Conservation (phyloP, 2,113 vertebrate genomes). For the Micromys minutus region DNA sequence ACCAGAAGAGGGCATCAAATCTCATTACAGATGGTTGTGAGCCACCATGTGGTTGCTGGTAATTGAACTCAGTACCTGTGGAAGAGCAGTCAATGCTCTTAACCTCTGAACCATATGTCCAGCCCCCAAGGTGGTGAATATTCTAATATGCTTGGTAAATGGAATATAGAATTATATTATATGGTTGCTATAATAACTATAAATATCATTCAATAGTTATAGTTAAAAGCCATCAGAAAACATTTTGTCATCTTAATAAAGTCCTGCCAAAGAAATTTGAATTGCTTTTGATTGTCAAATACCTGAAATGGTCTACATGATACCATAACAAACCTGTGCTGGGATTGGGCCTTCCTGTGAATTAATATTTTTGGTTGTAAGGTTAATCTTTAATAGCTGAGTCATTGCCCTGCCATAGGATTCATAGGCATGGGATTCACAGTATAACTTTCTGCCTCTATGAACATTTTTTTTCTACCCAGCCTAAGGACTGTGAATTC, state of each 20-base stretch:
- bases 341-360: neutral
- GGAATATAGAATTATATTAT: slow-evolving; percentile 17
- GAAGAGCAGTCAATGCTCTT: no score
- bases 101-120: no score
- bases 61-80: no score
- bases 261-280: neutral
- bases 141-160: slow-evolving; percentile 34
- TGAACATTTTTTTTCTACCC: no score
- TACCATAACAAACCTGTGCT: neutral
- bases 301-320: neutral
- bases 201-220: slow-evolving; percentile 18
- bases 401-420: no score
- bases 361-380: no score
- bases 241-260: neutral
- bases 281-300: neutral
- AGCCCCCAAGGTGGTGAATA: neutral
- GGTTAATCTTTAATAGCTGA: neutral
- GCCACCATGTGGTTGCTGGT: no score
- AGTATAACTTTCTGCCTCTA: no score
- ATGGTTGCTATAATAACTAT: neutral
- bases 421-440: no score
- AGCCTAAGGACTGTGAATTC: neutral
- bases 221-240: neutral
- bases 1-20: no score
- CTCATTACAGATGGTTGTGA: no score